Evolutionary conservation across 2,113 vertebrate species (phyloP).

Genomic region (Kobus ellipsiprymnus): DNA sequence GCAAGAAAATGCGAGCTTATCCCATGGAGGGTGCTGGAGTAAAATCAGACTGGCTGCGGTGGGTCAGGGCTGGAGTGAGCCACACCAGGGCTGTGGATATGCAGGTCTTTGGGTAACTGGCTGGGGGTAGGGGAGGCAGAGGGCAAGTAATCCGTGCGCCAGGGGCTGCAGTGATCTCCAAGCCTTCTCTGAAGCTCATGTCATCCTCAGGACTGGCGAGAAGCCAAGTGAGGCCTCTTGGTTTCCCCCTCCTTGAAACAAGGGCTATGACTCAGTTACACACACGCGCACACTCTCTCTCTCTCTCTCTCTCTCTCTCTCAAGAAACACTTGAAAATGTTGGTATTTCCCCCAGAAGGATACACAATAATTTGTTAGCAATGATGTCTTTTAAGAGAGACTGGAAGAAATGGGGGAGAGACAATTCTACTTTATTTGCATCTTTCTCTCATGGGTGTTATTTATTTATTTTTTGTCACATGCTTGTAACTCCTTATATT

Average conservation of each 20-base stretch:
- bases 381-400: background rate
- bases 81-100: accelerated
- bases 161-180: background rate
- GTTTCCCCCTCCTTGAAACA: background rate
- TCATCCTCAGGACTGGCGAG: background rate
- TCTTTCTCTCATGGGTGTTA: background rate
- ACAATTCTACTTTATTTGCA: background rate
- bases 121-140: too few relatives aligned
- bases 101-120: background rate
- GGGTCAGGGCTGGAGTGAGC: background rate
- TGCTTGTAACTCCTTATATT: background rate
- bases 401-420: background rate
- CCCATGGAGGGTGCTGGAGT: background rate
- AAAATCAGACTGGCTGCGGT: background rate
- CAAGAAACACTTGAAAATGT: background rate
- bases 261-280: background rate
- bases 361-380: background rate
- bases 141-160: accelerated
- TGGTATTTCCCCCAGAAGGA: background rate
- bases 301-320: background rate
- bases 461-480: background rate
- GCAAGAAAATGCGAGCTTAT: background rate
- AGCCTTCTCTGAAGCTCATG: background rate
- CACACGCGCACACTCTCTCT: background rate
- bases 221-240: background rate